These are phyloP conservation scores for Drosophila lacertosa DNA, from an alignment of 1,140 invertebrate genomes.

Conservation along the genomic window DNA sequence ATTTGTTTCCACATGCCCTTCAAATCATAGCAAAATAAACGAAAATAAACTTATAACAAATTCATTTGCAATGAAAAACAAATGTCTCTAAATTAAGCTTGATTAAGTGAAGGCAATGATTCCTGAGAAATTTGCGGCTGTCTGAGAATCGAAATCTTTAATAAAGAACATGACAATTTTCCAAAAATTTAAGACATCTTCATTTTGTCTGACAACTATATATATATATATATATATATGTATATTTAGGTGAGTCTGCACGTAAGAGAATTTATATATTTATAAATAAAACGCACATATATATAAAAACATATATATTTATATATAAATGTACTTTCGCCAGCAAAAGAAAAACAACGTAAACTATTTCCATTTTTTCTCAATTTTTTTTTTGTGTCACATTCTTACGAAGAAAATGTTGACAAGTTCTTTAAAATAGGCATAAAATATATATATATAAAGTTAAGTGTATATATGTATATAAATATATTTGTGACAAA, in stretches of 20 bases:
- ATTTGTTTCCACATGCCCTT: too few relatives aligned
- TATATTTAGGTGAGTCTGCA: constrained; percentile 2
- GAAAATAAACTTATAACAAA: too few relatives aligned
- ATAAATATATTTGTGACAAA: constrained; percentile 8
- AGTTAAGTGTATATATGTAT: constrained; percentile 6
- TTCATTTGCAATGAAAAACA: constrained; percentile 1
- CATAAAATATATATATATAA: constrained; percentile 30
- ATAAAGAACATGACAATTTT: constrained; percentile 69
- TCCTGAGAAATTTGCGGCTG: constrained; percentile 24
- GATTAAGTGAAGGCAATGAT: constrained; percentile 43
- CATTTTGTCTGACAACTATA: constrained; percentile 53
- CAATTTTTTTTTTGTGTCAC: constrained; percentile 38
- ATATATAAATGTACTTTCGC: constrained; percentile 24
- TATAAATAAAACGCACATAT: constrained; percentile 27
- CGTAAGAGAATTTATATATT: constrained; percentile 1
- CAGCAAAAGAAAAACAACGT: constrained; percentile 4
- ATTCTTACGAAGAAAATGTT: constrained; percentile 40
- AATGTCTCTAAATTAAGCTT: constrained; percentile 36
- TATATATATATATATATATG: constrained; percentile 4
- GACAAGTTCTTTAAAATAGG: constrained; percentile 39
- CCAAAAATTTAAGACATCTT: constrained; percentile 60
- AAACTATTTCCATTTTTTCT: constrained; percentile 45
- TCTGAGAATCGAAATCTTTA: constrained; percentile 24
- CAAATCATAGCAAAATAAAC: too few relatives aligned
- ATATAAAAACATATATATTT: constrained; percentile 2